phyloP scores from a whole-genome alignment of 92 coral and sea anemone genomes.

The Zoanthus solanderi region DNA sequence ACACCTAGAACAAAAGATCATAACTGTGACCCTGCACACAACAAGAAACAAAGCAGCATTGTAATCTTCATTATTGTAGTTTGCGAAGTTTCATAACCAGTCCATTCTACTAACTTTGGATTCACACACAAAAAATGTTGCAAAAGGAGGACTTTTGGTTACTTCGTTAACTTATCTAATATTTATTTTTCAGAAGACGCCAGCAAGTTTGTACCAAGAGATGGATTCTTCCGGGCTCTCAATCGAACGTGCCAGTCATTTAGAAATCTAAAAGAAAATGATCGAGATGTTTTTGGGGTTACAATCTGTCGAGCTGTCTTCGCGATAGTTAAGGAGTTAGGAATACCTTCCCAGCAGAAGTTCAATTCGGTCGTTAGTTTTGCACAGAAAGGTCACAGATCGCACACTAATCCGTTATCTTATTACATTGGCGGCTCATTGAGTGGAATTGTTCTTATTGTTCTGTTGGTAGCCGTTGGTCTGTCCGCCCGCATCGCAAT shows the following conservation, averaged over 20 bases:
- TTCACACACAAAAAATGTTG: background rate
- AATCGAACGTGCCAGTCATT: conserved; percentile 22
- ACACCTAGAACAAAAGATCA: too few species aligned
- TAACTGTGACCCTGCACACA: too few species aligned
- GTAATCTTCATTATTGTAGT: too few species aligned
- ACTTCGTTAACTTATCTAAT: background rate
- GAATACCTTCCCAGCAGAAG: conserved; percentile 27
- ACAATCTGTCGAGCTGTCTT: conserved; percentile 24
- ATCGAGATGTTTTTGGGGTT: background rate
- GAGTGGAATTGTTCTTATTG: conserved; percentile 12
- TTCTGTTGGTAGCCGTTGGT: background rate
- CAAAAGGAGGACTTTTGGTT: background rate
- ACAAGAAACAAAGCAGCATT: too few species aligned
- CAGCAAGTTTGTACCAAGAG: conserved; percentile 22
- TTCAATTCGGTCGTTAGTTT: background rate
- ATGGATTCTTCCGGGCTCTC: conserved; percentile 43
- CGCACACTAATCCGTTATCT: background rate
- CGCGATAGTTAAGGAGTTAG: background rate
- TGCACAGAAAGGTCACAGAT: background rate
- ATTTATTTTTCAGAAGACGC: background rate
- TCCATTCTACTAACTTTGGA: too few species aligned
- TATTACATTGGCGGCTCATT: conserved; percentile 33
- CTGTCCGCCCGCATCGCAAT: conserved; percentile 2
- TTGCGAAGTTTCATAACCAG: background rate
- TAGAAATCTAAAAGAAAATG: background rate